Base-by-base conservation (phyloP, 2,797 vertebrate genomes). In the Lycodopsis pacificus region DNA sequence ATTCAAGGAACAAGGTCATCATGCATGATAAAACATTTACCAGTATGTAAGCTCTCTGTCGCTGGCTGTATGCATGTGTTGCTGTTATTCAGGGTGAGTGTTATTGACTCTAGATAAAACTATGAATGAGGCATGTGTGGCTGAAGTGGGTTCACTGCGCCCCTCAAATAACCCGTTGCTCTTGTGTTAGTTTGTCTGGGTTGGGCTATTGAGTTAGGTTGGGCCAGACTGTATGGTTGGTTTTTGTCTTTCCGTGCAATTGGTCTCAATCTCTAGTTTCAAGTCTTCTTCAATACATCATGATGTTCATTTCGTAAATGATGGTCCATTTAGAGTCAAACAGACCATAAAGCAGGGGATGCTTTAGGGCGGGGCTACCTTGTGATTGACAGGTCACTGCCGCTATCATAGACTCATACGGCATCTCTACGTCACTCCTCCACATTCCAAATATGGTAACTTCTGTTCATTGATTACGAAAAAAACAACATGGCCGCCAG, bases 41-140 rank as follows among this genome's bases (percentile, higher is more conserved):
- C 63, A 66, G 69, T 36, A 14, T 76, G 82, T 78, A 42, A 74
- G 85, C 79, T 82, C 76, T 72, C 42, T 61, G 63, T 36, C 65
- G 40, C 57, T 63, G 58, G 57, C 57, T 88, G 71, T 25, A 25
- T 82, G 87, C 71, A 56, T 25, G 79, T 73, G 67, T 86, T 79
- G 42, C 76, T 64, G 82, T 49, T 61, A 65, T 79, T 48, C 71
- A 73, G 72, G 71, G 75, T 78, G 74, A 91, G 80, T 75, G 51
- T 44, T 93, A 81, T 91, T 91, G 86, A 92, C 88, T 91, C 58
- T 71, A 92, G 88, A 92, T 90, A 91, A 89, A 88, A 85, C 74
- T 77, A 48, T 91, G 84, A 89, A 92, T 81, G 84, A 81, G 79
- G 65, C 46, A 48, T 49, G 51, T 59, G 32, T 22, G 38, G 38